Evolutionary conservation across 2,113 vertebrate species (phyloP).

Genomic region (Romanogobio albipinnatus): DNA sequence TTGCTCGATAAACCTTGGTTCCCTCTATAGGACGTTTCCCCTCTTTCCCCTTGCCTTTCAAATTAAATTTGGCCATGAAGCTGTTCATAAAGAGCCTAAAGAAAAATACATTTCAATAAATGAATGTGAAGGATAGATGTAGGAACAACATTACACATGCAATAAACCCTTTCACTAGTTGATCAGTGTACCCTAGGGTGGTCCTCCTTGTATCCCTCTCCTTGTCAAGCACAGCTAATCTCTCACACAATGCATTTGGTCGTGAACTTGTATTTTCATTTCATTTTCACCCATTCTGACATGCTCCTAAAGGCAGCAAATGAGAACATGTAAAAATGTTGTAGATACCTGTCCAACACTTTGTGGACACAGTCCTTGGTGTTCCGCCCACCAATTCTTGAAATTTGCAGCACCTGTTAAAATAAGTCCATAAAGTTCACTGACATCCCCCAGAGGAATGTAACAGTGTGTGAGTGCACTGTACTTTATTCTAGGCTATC

Average conservation of each 20-base stretch:
- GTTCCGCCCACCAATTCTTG: neutral
- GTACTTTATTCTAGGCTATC: neutral
- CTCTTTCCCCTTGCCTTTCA: conserved; percentile 31
- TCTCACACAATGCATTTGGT: too few relatives aligned
- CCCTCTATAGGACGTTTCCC: neutral
- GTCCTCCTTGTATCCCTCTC: too few relatives aligned
- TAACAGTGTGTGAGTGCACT: neutral
- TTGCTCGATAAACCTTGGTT: too few relatives aligned
- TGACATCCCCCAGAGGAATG: neutral
- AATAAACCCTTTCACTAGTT: too few relatives aligned
- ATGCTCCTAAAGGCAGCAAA: too few relatives aligned
- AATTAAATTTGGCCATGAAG: conserved; percentile 31
- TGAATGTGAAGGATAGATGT: too few relatives aligned
- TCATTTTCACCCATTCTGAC: too few relatives aligned
- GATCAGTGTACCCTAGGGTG: too few relatives aligned
- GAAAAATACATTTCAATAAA: neutral
- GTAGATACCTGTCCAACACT: neutral
- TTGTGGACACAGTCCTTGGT: neutral
- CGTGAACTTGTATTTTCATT: too few relatives aligned
- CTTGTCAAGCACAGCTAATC: too few relatives aligned
- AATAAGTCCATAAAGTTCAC: neutral
- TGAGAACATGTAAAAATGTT: too few relatives aligned
- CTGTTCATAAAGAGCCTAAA: conserved; percentile 25
- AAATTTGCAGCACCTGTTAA: neutral
- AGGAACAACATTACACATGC: too few relatives aligned